Evolutionary conservation across 2,888 invertebrate species (phyloP), one percentile per base, ranked within the genome.

Genomic region (Alloscopus bannaensis): DNA sequence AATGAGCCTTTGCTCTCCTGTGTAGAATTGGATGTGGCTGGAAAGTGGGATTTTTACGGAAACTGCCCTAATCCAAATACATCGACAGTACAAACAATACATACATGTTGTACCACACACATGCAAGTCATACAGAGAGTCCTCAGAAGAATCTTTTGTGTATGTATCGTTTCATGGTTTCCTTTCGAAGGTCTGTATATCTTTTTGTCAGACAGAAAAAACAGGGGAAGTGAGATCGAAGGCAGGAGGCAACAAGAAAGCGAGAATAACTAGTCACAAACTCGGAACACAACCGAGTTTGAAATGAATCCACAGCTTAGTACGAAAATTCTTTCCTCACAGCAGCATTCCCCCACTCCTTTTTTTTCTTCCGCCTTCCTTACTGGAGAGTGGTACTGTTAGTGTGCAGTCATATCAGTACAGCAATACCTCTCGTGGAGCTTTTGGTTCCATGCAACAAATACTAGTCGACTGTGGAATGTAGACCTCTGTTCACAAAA

Each of bases 231-330:
- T 16, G 24, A 22, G 59, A 59, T 59, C 31, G 59, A 31, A 59
- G 59, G 31, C n/a, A 59, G 31, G 59, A n/a, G 20, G 59, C 31
- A n/a, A n/a, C n/a, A n/a, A n/a, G n/a, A n/a, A n/a, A n/a, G n/a
- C n/a, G n/a, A n/a, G n/a, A n/a, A n/a, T n/a, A n/a, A n/a, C n/a
- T n/a, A 36, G 52, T 52, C 4, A 8, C 36, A 6, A 13, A 36
- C 36, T 36, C 22, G 24, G 52, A n/a, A 28, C 28, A 55, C 55
- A 55, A 28, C 26, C 20, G 29, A n/a, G 28, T 20, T 31, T 59
- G 59, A 29, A 59, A 29, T 59, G 59, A 28, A 55, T 55, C 31
- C n/a, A n/a, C n/a, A n/a, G n/a, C n/a, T n/a, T 31, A 24, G 59
- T 18, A 55, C 1, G 55, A 59, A 29, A 29, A n/a, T n/a, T 59